Conservation (phyloP, 2,113 vertebrate genomes). For the Spea bombifrons region DNA sequence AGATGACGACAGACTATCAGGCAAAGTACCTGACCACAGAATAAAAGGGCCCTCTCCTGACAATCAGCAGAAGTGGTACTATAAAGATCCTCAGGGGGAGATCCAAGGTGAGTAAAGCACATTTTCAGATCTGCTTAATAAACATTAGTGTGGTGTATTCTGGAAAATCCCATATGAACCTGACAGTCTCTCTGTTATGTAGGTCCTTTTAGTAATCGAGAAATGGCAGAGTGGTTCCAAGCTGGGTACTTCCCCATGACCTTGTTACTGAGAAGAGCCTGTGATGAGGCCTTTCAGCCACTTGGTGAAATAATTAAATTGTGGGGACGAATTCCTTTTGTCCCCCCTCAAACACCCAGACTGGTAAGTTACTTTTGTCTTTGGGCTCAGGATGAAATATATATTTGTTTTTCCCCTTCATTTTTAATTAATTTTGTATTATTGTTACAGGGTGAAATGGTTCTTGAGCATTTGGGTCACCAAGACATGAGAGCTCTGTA, state of each 20-base stretch:
- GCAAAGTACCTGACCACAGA: constrained; percentile 81
- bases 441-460: constrained; percentile 77
- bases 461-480: constrained; percentile 89
- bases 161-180: background rate
- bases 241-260: constrained; percentile 98
- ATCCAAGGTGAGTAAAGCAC: constrained; percentile 80
- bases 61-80: constrained; percentile 97
- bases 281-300: constrained; percentile 92
- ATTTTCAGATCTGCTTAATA: background rate
- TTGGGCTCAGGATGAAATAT: background rate
- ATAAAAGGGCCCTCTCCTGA: constrained; percentile 82
- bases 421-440: background rate
- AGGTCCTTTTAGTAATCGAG: constrained; percentile 96
- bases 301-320: constrained; percentile 96
- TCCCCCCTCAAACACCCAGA: constrained; percentile 81
- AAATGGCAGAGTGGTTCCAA: constrained; percentile 98
- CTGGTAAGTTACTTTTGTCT: constrained; percentile 69
- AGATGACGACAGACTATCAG: constrained; percentile 84
- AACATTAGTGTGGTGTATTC: background rate
- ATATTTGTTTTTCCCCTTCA: background rate
- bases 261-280: constrained; percentile 90
- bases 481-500: constrained; percentile 89
- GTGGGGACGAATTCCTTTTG: constrained; percentile 94
- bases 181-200: constrained; percentile 13
- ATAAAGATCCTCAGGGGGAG: constrained; percentile 98